phyloP scores from a whole-genome alignment of 2,113 vertebrate species.

The Salminus brasiliensis region DNA sequence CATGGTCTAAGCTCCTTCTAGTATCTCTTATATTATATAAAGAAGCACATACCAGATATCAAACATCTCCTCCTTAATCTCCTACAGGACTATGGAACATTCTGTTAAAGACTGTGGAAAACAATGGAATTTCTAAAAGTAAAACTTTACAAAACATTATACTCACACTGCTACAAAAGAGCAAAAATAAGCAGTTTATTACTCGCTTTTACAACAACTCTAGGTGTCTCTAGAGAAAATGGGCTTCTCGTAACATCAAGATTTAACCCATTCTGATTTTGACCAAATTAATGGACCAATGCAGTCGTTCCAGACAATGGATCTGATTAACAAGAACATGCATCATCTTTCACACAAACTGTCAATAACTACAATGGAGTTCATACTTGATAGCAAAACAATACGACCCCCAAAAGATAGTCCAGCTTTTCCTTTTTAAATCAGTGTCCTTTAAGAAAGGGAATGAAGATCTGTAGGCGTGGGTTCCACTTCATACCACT shows the following conservation, averaged over 20 bases:
- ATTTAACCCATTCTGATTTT: background rate
- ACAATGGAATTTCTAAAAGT: too few relatives aligned
- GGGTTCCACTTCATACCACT: background rate
- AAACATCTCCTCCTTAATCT: too few relatives aligned
- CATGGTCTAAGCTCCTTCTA: too few relatives aligned
- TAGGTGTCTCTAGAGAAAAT: too few relatives aligned
- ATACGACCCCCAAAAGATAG: background rate
- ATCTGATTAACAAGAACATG: slow-evolving; percentile 27
- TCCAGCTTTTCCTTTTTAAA: background rate
- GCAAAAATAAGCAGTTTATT: background rate
- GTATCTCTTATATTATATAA: too few relatives aligned
- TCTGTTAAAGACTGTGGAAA: too few relatives aligned
- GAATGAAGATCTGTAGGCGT: background rate
- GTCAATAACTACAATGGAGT: background rate
- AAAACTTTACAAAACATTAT: background rate
- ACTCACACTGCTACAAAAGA: background rate
- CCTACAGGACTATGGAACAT: too few relatives aligned
- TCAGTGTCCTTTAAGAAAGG: background rate
- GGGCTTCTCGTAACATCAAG: background rate
- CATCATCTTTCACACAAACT: background rate
- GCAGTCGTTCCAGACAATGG: background rate
- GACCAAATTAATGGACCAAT: background rate
- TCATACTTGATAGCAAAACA: background rate
- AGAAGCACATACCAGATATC: too few relatives aligned
- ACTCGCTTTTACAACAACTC: background rate